These are phyloP conservation scores for Morone chrysops DNA, from an alignment of 2,113 vertebrate genomes.

Conservation along the genomic window DNA sequence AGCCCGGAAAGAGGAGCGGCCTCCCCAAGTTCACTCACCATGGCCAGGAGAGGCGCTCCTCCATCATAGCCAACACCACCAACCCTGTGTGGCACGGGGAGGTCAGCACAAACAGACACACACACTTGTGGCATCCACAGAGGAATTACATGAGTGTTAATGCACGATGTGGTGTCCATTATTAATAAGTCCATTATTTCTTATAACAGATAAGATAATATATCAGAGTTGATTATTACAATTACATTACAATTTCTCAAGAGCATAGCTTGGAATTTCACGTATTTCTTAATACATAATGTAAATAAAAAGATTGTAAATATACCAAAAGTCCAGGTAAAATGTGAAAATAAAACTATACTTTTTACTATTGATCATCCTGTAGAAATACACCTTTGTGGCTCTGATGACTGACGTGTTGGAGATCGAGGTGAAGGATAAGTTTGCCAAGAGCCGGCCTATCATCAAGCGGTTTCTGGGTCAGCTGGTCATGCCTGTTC, in stretches of 20 bases:
- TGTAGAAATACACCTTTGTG: slow-evolving; percentile 96
- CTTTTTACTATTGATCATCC: slow-evolving; percentile 46
- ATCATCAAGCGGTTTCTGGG: slow-evolving; percentile 99
- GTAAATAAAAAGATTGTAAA: neutral
- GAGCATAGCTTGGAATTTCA: no score
- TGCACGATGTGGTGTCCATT: neutral
- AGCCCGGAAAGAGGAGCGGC: slow-evolving; percentile 92
- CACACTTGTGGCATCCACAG: no score
- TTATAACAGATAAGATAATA: no score
- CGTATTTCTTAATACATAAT: neutral
- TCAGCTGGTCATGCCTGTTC: slow-evolving; percentile 94
- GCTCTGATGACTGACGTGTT: slow-evolving; percentile 96
- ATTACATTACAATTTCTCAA: neutral
- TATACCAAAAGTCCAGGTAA: neutral
- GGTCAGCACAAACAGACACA: slow-evolving; percentile 77
- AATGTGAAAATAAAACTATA: neutral
- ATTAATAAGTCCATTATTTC: no score
- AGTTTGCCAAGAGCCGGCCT: slow-evolving; percentile 97
- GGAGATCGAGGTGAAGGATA: slow-evolving; percentile 98
- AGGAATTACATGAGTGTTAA: neutral
- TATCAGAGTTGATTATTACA: neutral
- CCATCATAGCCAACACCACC: slow-evolving; percentile 95
- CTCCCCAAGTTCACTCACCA: slow-evolving; percentile 96
- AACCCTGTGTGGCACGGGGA: slow-evolving; percentile 96
- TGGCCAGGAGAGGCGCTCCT: slow-evolving; percentile 93